phyloP scores from a whole-genome alignment of 1,140 invertebrate genomes.

The Pogonomyrmex barbatus region DNA sequence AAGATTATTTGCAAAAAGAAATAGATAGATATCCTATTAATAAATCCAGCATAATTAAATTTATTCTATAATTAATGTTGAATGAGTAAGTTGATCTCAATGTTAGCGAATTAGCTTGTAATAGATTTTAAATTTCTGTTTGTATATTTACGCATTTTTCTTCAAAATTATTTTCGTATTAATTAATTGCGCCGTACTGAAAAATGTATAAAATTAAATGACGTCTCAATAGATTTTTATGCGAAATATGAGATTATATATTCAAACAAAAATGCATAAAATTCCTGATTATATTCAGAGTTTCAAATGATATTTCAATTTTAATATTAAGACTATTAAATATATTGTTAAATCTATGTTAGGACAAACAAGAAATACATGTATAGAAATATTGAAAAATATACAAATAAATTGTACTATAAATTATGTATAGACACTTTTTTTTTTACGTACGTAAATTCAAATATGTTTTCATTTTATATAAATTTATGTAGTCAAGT shows the following conservation, averaged over 20 bases:
- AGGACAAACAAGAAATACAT: neutral
- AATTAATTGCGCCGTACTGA: neutral
- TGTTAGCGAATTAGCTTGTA: neutral
- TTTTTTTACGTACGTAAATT: neutral
- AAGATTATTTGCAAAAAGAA: slow-evolving; percentile 32
- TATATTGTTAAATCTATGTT: neutral
- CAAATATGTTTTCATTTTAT: neutral
- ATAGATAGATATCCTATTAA: slow-evolving; percentile 17
- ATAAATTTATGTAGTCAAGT: neutral
- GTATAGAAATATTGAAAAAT: neutral
- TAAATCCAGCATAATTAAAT: slow-evolving; percentile 41
- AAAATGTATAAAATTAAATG: neutral
- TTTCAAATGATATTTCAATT: neutral
- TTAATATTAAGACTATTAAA: neutral
- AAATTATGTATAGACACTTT: neutral
- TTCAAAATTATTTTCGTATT: neutral
- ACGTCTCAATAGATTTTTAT: neutral
- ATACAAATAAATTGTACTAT: neutral
- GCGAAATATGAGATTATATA: neutral
- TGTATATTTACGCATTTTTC: neutral
- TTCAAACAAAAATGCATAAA: neutral
- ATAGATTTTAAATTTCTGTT: slow-evolving; percentile 13
- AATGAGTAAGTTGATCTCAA: neutral
- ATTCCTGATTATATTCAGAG: neutral
- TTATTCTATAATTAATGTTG: neutral